phyloP scores from a whole-genome alignment of 2,888 invertebrate species.

The Microplitis manilae region DNA sequence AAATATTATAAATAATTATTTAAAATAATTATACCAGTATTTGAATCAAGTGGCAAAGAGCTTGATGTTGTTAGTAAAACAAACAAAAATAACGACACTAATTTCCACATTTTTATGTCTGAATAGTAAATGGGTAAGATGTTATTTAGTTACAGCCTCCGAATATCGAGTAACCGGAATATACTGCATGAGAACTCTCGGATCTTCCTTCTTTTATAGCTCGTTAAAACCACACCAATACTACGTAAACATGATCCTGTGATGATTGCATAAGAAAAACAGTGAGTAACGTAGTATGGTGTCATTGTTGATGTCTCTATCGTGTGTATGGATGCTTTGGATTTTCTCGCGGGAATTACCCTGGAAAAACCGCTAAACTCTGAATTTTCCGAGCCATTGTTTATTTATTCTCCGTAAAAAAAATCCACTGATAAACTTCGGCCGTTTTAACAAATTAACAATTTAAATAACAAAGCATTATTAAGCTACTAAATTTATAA shows the following conservation, averaged over 20 bases:
- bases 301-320: slow-evolving; percentile 24
- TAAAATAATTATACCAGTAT: slow-evolving; percentile 52
- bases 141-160: slow-evolving; percentile 15
- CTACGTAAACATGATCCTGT: slow-evolving; percentile 39
- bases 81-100: slow-evolving; percentile 16
- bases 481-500: not conserved
- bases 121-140: not conserved
- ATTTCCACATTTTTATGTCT: slow-evolving; percentile 31
- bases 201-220: slow-evolving; percentile 50
- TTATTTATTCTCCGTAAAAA: not conserved
- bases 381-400: not conserved
- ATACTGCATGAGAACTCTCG: slow-evolving; percentile 35
- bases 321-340: slow-evolving; percentile 39
- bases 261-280: slow-evolving; percentile 44
- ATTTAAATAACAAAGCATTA: not conserved
- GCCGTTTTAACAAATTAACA: not conserved
- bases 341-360: slow-evolving; percentile 35
- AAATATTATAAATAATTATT: slow-evolving; percentile 3
- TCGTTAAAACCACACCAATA: slow-evolving; percentile 37
- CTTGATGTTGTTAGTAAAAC: slow-evolving; percentile 53
- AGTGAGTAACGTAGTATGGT: slow-evolving; percentile 43
- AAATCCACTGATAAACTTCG: not conserved
- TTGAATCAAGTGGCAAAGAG: slow-evolving; percentile 52
- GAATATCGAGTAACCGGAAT: slow-evolving; percentile 14
- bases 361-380: slow-evolving; percentile 19